Percentiles rank a stretch among this genome's conserved stretches.
Conservation (phyloP, 2,113 vertebrate genomes). For the Platycercus adscitus region DNA sequence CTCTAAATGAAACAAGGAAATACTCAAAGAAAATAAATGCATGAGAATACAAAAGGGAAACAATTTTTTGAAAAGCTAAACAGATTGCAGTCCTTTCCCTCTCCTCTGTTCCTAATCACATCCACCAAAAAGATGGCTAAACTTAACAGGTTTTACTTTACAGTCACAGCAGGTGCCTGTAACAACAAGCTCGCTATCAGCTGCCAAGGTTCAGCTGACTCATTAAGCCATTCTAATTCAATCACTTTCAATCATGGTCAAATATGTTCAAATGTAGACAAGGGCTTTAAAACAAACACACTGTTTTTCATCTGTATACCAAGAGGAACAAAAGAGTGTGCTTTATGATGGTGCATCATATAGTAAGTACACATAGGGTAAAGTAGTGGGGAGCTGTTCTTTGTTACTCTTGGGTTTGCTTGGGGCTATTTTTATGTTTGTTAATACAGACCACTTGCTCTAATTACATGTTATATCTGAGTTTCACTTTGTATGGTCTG, state of each 20-base stretch:
- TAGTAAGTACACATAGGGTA: not conserved
- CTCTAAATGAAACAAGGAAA: not conserved
- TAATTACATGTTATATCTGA: not conserved
- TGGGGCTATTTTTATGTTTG: not conserved
- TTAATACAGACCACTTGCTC: not conserved
- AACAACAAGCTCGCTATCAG: not conserved
- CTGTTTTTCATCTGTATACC: not conserved
- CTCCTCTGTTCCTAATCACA: not conserved
- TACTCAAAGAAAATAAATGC: not conserved
- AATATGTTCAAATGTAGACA: accelerated
- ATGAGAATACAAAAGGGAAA: not conserved
- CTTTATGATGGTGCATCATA: not conserved
- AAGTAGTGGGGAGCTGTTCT: not conserved
- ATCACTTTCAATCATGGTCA: not conserved
- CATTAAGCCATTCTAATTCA: not conserved
- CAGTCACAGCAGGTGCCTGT: not conserved
- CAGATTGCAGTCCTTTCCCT: not conserved
- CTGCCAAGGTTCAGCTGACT: not conserved
- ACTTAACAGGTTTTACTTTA: not conserved
- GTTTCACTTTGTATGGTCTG: not conserved
- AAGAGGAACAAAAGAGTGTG: not conserved
- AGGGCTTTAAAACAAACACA: not conserved
- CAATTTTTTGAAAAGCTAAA: not conserved
- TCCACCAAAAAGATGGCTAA: not conserved
- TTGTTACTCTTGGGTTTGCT: not conserved